Evolutionary conservation across 2,888 invertebrate genomes (phyloP).

Genomic region (Mesoligia furuncula): DNA sequence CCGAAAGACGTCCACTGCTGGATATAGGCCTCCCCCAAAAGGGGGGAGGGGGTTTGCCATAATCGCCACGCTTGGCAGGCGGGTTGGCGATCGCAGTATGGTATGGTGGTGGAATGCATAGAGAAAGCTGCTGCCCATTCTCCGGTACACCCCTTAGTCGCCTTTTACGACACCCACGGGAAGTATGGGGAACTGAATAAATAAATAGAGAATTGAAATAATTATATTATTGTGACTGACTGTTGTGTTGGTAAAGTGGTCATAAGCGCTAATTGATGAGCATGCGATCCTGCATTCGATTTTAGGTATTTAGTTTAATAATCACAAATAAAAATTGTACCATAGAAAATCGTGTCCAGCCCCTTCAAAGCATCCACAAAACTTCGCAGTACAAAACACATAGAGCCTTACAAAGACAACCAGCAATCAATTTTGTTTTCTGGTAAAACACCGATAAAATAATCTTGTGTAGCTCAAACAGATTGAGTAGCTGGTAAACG

Average conservation of each 20-base stretch:
- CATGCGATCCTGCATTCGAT: neutral
- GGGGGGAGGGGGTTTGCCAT: too few relatives aligned
- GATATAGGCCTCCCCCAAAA: too few relatives aligned
- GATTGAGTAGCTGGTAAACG: slow-evolving; percentile 68
- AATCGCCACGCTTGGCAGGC: too few relatives aligned
- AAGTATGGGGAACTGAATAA: too few relatives aligned
- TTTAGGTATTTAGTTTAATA: too few relatives aligned
- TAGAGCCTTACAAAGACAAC: slow-evolving; percentile 11
- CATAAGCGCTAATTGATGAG: neutral
- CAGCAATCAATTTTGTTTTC: slow-evolving; percentile 26
- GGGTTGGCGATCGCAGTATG: too few relatives aligned
- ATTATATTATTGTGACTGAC: neutral
- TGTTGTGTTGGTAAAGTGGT: neutral
- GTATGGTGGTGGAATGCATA: too few relatives aligned
- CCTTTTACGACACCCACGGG: too few relatives aligned
- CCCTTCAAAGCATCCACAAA: neutral
- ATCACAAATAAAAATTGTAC: neutral
- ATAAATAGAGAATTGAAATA: too few relatives aligned
- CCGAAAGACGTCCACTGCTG: too few relatives aligned
- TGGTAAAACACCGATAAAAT: slow-evolving; percentile 52
- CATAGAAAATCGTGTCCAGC: neutral
- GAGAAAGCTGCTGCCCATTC: too few relatives aligned
- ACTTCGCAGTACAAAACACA: neutral
- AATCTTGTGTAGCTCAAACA: slow-evolving; percentile 60
- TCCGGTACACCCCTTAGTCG: too few relatives aligned